Evolutionary conservation across 2,888 invertebrate species (phyloP), one percentile per base, ranked within the genome.

Genomic region (Actias luna): DNA sequence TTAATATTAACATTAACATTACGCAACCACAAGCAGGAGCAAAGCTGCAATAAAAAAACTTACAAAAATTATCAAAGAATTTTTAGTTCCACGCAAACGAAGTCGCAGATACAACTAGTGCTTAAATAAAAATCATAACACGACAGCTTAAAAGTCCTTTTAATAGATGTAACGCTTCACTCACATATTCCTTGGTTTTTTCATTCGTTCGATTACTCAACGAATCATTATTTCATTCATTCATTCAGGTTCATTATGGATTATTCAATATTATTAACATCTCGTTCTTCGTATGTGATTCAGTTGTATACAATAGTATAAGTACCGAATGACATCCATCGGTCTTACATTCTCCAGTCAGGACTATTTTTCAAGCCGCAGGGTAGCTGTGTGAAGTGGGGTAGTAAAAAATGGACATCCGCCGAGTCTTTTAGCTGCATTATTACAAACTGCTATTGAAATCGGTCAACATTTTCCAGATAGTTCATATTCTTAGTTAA

Each of bases 361-460:
- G 63, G 66, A 67, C 66, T 69, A 66, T 73, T 70, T 72, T 67
- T 61, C 65, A 63, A 67, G 66, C 65, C 65, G 42, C 68, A 67
- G 62, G 39, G 58, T 25, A 64, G 63, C 65, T 65, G 61, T 22
- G 22, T 50, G 46, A 50, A 67, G 70, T 67, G 66, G 68, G 63
- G 63, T 29, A 39, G 61, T 62, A 67, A 69, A 68, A 71, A 74
- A 70, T 69, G 67, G 66, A 68, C 67, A 70, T 65, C 69, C 68
- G 58, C 60, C 60, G 61, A 62, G 64, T 70, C 67, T 70, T 70
- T 64, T 59, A 63, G 71, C 58, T 25, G 72, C 73, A 64, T 66
- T 63, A 63, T 25, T 66, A 58, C 58, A 62, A 65, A 70, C 57
- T 42, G 60, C 58, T 35, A 3, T 58, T 12, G 27, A 18, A 46